A percentile compares a stretch with the other conserved stretches of the same genome.
Evolutionary conservation across 92 coral and sea anemone species (phyloP).

Genomic region (Parazoanthus swiftii): DNA sequence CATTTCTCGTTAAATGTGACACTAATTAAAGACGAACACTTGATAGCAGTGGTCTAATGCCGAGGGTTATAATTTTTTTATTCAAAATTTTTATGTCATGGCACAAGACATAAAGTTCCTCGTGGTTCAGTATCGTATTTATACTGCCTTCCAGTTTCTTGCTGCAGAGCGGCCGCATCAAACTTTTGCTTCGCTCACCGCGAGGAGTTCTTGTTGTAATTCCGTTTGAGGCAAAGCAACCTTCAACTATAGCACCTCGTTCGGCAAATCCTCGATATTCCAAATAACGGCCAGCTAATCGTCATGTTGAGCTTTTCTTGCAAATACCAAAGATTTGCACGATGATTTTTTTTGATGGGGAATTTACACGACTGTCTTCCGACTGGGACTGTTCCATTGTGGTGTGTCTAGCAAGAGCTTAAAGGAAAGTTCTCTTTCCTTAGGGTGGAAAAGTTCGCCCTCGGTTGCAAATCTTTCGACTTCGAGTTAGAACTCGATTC

Average conservation of each 20-base stretch:
- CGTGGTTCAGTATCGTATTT: conserved; percentile 40
- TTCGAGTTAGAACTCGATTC: conserved; percentile 9
- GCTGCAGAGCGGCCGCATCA: conserved; percentile 42
- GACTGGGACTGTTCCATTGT: conserved; percentile 14
- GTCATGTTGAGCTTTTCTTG: background rate
- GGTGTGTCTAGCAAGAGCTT: conserved; percentile 17
- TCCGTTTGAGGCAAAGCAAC: conserved; percentile 2
- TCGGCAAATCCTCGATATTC: conserved; percentile 39
- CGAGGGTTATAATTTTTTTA: too few species aligned
- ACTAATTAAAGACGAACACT: too few species aligned
- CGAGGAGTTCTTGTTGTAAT: conserved; percentile 45
- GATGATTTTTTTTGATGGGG: background rate
- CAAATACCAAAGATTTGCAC: conserved; percentile 14
- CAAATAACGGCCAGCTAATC: background rate
- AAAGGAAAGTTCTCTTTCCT: conserved; percentile 13
- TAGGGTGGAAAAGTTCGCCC: conserved; percentile 17
- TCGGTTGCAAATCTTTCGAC: conserved; percentile 11
- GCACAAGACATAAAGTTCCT: conserved; percentile 16
- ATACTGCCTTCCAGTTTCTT: conserved; percentile 49
- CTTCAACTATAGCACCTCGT: conserved; percentile 7
- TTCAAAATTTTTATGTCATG: too few species aligned
- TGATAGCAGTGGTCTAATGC: too few species aligned
- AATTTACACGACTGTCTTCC: conserved; percentile 23
- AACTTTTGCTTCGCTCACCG: conserved; percentile 29
- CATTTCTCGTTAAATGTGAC: too few species aligned